Percentiles rank a stretch among this genome's conserved stretches.
Evolutionary conservation across 2,888 invertebrate species (phyloP).

Genomic region (Bhutanitis thaidina): DNA sequence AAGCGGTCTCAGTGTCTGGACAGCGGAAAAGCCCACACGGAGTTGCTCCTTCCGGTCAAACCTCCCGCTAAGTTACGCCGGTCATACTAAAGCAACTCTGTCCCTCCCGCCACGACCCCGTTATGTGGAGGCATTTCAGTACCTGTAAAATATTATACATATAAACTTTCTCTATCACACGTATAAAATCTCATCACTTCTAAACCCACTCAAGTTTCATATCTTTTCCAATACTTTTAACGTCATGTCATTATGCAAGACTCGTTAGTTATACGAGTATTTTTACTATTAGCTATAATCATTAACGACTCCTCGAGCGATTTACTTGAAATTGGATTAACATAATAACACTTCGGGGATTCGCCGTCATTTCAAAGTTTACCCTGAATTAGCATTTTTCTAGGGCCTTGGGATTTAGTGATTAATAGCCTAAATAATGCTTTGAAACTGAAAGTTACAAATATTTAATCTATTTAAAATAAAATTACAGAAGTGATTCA

Average conservation of each 20-base stretch:
- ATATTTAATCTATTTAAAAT: too few species aligned
- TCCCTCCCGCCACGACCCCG: too few species aligned
- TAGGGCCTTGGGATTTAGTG: slow-evolving; percentile 3
- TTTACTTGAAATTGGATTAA: slow-evolving; percentile 18
- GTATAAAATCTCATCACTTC: too few species aligned
- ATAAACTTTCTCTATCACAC: too few species aligned
- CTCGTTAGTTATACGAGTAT: slow-evolving; percentile 8
- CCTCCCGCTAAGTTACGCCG: too few species aligned
- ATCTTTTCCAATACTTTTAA: slow-evolving; percentile 1
- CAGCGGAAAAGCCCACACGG: too few species aligned
- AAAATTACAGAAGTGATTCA: too few species aligned
- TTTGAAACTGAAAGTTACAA: neutral
- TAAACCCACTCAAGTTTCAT: neutral
- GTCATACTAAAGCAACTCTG: too few species aligned
- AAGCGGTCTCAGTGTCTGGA: too few species aligned
- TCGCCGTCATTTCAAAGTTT: neutral
- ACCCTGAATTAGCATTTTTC: slow-evolving; percentile 10
- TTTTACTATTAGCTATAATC: slow-evolving; percentile 19
- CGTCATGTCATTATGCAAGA: slow-evolving; percentile 1
- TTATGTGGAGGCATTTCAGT: too few species aligned
- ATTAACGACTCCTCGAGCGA: slow-evolving; percentile 14
- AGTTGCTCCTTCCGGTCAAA: too few species aligned
- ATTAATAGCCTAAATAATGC: slow-evolving; percentile 1
- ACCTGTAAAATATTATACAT: too few species aligned
- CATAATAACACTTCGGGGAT: slow-evolving; percentile 17